phyloP scores from a whole-genome alignment of 35 echinoderm and acorn worm species.

The Nesometra sesokonis region DNA sequence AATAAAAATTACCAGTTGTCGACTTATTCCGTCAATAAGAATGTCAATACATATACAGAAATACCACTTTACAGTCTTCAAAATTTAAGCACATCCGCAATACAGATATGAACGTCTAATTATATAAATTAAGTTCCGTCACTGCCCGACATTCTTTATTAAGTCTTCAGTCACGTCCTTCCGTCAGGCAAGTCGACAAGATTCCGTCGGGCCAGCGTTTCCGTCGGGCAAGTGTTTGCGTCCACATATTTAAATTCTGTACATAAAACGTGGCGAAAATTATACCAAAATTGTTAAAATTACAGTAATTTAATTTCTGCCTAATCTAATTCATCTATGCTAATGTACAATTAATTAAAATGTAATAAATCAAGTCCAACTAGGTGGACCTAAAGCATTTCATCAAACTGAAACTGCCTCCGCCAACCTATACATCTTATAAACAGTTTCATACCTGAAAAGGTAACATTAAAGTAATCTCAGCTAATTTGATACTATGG shows the following conservation, averaged over 20 bases:
- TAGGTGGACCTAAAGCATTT: no score
- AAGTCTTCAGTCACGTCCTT: not conserved
- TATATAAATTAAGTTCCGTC: not conserved
- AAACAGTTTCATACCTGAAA: no score
- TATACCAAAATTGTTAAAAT: not conserved
- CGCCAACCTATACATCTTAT: no score
- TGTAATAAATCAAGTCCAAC: not conserved
- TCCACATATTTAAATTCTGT: not conserved
- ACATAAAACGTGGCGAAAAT: not conserved
- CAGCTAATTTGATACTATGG: no score
- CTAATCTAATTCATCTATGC: not conserved
- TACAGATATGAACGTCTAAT: not conserved
- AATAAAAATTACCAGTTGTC: no score
- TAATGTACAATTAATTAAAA: not conserved
- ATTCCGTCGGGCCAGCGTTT: not conserved
- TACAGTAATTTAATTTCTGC: not conserved
- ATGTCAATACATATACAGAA: not conserved
- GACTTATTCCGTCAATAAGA: no score
- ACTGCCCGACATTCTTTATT: not conserved
- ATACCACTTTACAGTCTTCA: not conserved
- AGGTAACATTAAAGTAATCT: not conserved
- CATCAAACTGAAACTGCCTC: no score
- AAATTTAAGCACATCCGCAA: not conserved
- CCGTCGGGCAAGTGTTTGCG: not conserved
- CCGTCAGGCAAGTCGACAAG: not conserved